These are phyloP conservation scores for Ochropleura plecta DNA, from an alignment of 2,888 invertebrate genomes.

Conservation along the genomic window DNA sequence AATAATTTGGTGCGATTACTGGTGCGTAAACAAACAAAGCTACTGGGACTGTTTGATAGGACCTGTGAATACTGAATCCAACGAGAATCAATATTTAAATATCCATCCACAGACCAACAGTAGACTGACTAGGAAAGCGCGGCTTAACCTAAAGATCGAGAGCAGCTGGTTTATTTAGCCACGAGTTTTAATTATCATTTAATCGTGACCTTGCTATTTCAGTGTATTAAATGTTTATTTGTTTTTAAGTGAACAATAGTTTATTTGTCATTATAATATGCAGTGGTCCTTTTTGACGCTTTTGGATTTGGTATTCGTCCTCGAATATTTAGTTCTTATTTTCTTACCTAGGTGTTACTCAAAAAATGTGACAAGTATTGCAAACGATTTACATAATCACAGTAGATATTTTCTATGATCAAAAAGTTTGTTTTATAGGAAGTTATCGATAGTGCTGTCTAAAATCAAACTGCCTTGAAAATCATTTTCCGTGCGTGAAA, in stretches of 20 bases:
- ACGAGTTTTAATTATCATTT: neutral
- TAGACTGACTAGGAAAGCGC: too few species aligned
- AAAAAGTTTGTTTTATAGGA: neutral
- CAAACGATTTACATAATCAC: neutral
- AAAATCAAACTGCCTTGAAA: neutral
- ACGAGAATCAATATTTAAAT: too few species aligned
- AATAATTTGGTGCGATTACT: too few species aligned
- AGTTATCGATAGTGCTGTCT: neutral
- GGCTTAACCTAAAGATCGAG: too few species aligned
- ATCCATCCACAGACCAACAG: too few species aligned
- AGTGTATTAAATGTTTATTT: neutral
- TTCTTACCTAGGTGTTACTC: neutral
- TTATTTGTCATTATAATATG: neutral
- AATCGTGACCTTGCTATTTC: conserved; percentile 27
- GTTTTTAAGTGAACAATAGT: conserved; percentile 1
- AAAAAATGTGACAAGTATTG: neutral
- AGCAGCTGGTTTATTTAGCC: too few species aligned
- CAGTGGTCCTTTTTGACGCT: neutral
- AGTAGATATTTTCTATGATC: neutral
- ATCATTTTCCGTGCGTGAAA: neutral
- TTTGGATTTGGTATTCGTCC: neutral
- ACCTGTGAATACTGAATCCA: too few species aligned
- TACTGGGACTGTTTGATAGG: too few species aligned
- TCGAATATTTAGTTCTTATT: neutral
- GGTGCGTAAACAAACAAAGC: too few species aligned